phyloP scores from a whole-genome alignment of 1,140 invertebrate genomes.

The Plutomurus gul region DNA sequence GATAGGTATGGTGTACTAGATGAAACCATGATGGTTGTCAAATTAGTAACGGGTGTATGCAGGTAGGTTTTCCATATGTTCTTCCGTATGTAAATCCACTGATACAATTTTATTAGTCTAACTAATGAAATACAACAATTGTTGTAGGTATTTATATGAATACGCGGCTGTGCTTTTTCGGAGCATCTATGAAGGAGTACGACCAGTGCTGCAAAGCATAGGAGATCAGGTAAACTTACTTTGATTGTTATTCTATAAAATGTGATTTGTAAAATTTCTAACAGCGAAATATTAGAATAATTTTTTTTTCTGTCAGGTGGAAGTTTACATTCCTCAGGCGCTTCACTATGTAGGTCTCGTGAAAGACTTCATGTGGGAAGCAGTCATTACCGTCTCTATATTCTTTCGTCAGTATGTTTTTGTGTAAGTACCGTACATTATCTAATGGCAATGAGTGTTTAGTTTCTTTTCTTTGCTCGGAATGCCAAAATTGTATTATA shows the following conservation, averaged over 20 bases:
- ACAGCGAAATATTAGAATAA: not conserved
- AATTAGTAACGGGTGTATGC: conserved; percentile 20
- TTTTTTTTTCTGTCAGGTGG: conserved; percentile 28
- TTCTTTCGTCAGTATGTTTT: conserved; percentile 49
- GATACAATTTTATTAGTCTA: not conserved
- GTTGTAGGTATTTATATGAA: conserved; percentile 21
- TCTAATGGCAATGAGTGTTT: not conserved
- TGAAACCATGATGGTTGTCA: conserved; percentile 34
- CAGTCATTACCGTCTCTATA: not conserved
- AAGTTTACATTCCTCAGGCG: conserved; percentile 52
- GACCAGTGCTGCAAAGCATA: conserved; percentile 53
- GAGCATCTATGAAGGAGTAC: conserved; percentile 48
- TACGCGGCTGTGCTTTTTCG: conserved; percentile 45
- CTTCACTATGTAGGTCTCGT: conserved; percentile 14
- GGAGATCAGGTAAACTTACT: conserved; percentile 43
- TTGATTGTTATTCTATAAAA: too few species aligned
- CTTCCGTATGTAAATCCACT: not conserved
- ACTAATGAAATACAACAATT: too few species aligned
- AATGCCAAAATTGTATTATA: not conserved
- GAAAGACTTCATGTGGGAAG: conserved; percentile 1
- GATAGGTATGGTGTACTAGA: conserved; percentile 48
- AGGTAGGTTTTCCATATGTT: not conserved
- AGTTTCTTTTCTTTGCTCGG: not conserved
- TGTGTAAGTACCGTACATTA: conserved; percentile 41
- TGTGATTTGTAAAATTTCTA: not conserved